A percentile compares a stretch with the other conserved stretches of the same genome.
Evolutionary conservation across 2,797 vertebrate genomes (phyloP).

Genomic region (Numenius phaeopus): DNA sequence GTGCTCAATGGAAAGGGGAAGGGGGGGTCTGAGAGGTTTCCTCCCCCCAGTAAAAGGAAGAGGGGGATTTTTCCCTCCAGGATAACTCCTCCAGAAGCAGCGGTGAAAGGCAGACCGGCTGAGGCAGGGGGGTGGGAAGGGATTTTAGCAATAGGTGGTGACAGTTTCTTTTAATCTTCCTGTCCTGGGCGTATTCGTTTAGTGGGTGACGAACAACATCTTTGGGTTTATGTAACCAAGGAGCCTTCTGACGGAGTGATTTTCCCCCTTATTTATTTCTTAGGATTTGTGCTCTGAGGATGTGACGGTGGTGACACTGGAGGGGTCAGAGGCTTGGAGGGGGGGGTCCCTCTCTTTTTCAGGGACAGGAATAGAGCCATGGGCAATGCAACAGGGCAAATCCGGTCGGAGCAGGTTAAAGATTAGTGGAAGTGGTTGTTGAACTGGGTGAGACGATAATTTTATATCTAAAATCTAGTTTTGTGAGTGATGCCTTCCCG

Average conservation of each 20-base stretch:
- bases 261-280: background rate
- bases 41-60: background rate
- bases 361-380: accelerated
- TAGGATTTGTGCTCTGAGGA: background rate
- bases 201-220: background rate
- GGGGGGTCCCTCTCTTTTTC: background rate
- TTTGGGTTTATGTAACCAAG: background rate
- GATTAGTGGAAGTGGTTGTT: background rate
- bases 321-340: background rate
- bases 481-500: accelerated
- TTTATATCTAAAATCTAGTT: background rate
- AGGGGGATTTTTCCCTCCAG: background rate
- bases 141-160: conserved; percentile 31
- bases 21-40: background rate
- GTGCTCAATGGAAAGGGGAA: background rate
- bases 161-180: conserved; percentile 16
- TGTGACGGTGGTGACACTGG: background rate
- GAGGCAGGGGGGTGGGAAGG: background rate
- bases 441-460: background rate
- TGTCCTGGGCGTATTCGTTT: background rate
- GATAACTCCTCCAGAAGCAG: background rate
- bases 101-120: background rate
- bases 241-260: background rate
- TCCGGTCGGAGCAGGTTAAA: background rate
- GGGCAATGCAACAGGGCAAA: accelerated